A percentile compares a stretch with the other conserved stretches of the same genome.
Evolutionary conservation across 2,888 invertebrate genomes (phyloP).

Genomic region (Merodon equestris): DNA sequence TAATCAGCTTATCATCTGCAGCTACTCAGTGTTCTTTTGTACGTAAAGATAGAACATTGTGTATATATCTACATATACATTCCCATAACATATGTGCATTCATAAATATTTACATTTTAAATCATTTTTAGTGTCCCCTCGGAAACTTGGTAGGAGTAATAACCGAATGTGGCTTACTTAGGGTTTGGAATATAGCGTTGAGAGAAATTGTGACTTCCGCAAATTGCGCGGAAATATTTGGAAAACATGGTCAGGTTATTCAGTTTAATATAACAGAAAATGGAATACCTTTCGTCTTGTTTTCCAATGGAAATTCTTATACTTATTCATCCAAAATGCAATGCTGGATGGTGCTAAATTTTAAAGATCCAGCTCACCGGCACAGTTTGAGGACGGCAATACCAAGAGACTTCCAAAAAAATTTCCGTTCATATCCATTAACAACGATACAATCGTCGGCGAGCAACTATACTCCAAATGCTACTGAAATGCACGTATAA

Average conservation of each 20-base stretch:
- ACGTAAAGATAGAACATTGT: slow-evolving; percentile 70
- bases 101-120: neutral
- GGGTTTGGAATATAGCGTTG: slow-evolving; percentile 76
- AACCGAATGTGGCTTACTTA: slow-evolving; percentile 77
- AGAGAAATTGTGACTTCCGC: slow-evolving; percentile 73
- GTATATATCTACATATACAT: too few species aligned
- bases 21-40: slow-evolving; percentile 78
- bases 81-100: neutral
- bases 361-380: slow-evolving; percentile 80
- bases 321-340: slow-evolving; percentile 88
- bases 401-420: slow-evolving; percentile 76
- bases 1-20: slow-evolving; percentile 75
- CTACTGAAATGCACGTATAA: slow-evolving; percentile 71
- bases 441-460: slow-evolving; percentile 77
- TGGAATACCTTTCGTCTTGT: slow-evolving; percentile 89
- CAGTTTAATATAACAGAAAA: slow-evolving; percentile 83
- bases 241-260: slow-evolving; percentile 80
- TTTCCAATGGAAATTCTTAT: slow-evolving; percentile 91
- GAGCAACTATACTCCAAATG: slow-evolving; percentile 71
- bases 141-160: slow-evolving; percentile 77
- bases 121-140: slow-evolving; percentile 73
- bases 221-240: slow-evolving; percentile 76
- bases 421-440: slow-evolving; percentile 75
- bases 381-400: slow-evolving; percentile 79
- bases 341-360: slow-evolving; percentile 83